Evolutionary conservation across 2,888 invertebrate genomes (phyloP), one percentile per base, ranked within the genome.

Genomic region (Epinotia ramella): DNA sequence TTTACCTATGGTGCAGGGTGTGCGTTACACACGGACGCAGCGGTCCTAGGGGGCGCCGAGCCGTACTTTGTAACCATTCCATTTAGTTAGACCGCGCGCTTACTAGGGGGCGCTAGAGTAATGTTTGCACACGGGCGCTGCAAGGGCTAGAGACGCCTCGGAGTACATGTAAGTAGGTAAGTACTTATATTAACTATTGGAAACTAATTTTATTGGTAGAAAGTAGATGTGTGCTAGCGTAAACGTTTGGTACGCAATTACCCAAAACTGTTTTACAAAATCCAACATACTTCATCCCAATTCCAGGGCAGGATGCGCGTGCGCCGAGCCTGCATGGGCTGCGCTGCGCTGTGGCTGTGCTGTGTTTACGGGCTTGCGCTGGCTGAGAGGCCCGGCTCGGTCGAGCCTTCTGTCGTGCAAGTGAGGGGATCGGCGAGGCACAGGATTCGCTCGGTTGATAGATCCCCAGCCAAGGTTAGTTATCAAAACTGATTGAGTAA

Each of bases 371-470:
- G 62, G n/a, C 20, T 73, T 20, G 56, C 49, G 33, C 73, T 68
- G 40, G 66, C 60, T 49, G 59, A 40, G 18, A 56, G 67, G 9
- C 73, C 46, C 3, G 53, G 40, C n/a, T 49, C 67, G 12, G 20
- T 44, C 16, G 67, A 68, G 24, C 73, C 73, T 20, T 62, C 73
- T 16, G 67, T 73, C 44, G 24, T 73, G 7, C 73, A 73, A 13
- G 40, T 67, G 16, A 67, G 33, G 65, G 57, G 73, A 53, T 40
- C 40, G 16, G 13, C 20, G 33, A 66, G 59, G 40, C 60, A 60
- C 40, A 65, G 46, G 59, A 57, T 59, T 12, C 69, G 69, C 16
- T 69, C 69, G 7, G 60, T 69, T 24, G 60, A 59, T 11, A 20
- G 33, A 56, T 28, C 57, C 11, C 20, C 46, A 46, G 46, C 28